These are phyloP conservation scores for Pseudomyrmex cubaensis DNA, from an alignment of 1,140 invertebrate species.

Conservation along the genomic window DNA sequence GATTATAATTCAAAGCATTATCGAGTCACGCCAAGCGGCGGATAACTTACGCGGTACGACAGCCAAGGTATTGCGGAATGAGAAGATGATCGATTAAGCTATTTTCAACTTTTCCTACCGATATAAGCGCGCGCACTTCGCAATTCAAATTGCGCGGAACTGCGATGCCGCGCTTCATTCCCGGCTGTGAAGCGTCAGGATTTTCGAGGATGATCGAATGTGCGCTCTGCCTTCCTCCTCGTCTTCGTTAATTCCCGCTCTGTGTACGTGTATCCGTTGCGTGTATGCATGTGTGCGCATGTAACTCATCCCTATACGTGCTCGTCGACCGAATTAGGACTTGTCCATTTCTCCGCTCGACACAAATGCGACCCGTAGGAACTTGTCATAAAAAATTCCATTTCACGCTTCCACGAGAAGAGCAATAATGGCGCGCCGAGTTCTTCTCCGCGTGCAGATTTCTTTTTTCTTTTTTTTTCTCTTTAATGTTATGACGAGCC, in stretches of 20 bases:
- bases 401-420: conserved; percentile 36
- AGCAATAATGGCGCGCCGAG: conserved; percentile 49
- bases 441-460: background rate
- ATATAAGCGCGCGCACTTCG: conserved; percentile 36
- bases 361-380: conserved; percentile 39
- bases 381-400: conserved; percentile 65
- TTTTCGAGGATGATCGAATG: conserved; percentile 37
- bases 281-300: no score
- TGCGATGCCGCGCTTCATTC: conserved; percentile 21
- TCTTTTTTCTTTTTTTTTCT: conserved; percentile 3
- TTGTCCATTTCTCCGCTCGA: conserved; percentile 22
- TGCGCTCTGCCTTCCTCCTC: conserved; percentile 9
- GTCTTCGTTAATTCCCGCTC: conserved; percentile 31
- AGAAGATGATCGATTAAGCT: conserved; percentile 60
- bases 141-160: conserved; percentile 50
- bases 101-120: conserved; percentile 39
- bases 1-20: conserved; percentile 58
- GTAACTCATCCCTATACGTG: background rate
- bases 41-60: conserved; percentile 47
- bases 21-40: conserved; percentile 31
- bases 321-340: conserved; percentile 24
- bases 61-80: conserved; percentile 42
- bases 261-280: background rate
- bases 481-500: background rate
- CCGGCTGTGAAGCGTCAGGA: conserved; percentile 21